Evolutionary conservation across 1,140 invertebrate species (phyloP).

Genomic region (Pseudomyrmex cubaensis): DNA sequence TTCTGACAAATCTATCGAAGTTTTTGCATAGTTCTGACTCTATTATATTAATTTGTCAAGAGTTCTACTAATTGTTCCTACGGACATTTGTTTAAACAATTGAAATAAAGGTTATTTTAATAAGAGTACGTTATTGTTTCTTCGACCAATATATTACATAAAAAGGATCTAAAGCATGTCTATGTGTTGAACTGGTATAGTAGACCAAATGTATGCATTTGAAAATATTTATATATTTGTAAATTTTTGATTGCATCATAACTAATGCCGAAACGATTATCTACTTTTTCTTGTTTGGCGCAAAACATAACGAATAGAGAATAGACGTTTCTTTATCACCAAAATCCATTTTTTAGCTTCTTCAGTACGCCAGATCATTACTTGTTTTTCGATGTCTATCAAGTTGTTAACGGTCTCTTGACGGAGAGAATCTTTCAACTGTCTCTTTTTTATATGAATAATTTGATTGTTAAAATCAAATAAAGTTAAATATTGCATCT

Average conservation of each 20-base stretch:
- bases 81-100: too few species aligned
- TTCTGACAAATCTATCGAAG: too few species aligned
- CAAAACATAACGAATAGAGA: not conserved
- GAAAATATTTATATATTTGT: not conserved
- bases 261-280: not conserved
- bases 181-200: not conserved
- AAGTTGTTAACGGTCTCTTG: not conserved
- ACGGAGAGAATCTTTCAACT: not conserved
- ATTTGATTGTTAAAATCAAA: not conserved
- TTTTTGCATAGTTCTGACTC: too few species aligned
- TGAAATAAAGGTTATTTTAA: not conserved
- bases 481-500: slow-evolving; percentile 7
- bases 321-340: not conserved
- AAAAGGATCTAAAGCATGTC: not conserved
- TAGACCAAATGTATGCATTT: not conserved
- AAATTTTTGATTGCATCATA: slow-evolving; percentile 2
- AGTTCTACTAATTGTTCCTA: too few species aligned
- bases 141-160: not conserved
- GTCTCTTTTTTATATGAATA: not conserved
- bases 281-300: not conserved
- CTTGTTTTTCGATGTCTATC: not conserved
- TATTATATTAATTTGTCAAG: too few species aligned
- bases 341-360: not conserved
- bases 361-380: not conserved
- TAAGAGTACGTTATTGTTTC: not conserved